A percentile compares a stretch with the other conserved stretches of the same genome.
These are phyloP conservation scores for Melanerpes formicivorus DNA, from an alignment of 2,113 vertebrate genomes.

Conservation along the genomic window DNA sequence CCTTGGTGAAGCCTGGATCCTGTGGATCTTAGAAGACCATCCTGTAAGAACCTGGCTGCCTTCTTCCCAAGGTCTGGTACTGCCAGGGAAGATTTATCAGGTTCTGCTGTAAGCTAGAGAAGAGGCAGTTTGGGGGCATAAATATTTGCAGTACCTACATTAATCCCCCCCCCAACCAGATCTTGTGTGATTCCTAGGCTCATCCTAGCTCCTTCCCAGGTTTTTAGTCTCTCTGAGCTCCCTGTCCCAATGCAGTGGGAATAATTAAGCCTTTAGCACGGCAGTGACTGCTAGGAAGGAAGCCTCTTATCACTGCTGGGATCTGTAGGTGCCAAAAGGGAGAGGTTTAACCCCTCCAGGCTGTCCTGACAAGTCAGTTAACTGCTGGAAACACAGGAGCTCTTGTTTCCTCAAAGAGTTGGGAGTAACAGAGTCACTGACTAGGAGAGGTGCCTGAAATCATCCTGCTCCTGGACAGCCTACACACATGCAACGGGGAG, in stretches of 20 bases:
- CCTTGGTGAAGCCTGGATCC: not conserved
- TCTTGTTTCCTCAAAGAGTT: not conserved
- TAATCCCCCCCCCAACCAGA: not conserved
- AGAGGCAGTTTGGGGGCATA: not conserved
- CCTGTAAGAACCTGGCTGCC: rapidly evolving
- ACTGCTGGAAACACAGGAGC: not conserved
- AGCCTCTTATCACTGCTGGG: not conserved
- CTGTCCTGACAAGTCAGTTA: not conserved
- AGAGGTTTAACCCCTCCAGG: not conserved
- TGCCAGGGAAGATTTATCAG: not conserved
- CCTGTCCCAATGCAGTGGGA: not conserved
- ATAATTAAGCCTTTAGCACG: not conserved
- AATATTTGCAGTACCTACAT: not conserved
- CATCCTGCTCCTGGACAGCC: not conserved
- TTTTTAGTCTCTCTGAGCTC: rapidly evolving
- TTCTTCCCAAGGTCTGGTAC: not conserved
- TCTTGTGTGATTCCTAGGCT: not conserved
- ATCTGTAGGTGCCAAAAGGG: not conserved
- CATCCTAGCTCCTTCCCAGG: not conserved
- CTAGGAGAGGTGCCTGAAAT: not conserved
- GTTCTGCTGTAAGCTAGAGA: not conserved
- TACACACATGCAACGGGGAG: not conserved
- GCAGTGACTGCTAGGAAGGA: not conserved
- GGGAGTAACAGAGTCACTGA: not conserved
- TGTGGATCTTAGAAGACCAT: not conserved